Conservation (phyloP, 2,797 vertebrate species). For the Melanotaenia pygmaea region DNA sequence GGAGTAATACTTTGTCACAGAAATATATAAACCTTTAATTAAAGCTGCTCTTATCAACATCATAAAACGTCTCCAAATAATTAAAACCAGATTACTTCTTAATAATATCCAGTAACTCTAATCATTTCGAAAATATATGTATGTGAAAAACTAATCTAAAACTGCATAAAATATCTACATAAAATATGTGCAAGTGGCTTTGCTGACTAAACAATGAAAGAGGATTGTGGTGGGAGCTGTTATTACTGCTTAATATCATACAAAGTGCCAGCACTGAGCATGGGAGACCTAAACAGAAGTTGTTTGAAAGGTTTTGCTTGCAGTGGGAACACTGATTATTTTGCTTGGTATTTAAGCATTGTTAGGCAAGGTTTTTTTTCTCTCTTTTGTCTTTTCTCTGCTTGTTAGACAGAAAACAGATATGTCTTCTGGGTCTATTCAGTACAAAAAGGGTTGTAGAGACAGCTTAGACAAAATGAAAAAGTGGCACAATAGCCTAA, state of each 20-base stretch:
- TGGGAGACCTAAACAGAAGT: slow-evolving; percentile 50
- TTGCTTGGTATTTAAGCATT: slow-evolving; percentile 62
- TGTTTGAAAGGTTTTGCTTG: slow-evolving; percentile 62
- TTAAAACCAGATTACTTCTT: slow-evolving; percentile 31
- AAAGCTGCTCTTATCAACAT: slow-evolving; percentile 18
- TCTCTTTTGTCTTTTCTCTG: slow-evolving; percentile 50
- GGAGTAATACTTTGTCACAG: background rate
- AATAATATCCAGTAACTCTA: slow-evolving; percentile 20
- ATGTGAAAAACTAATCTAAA: slow-evolving; percentile 32
- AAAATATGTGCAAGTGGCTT: slow-evolving; percentile 17
- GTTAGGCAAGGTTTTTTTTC: slow-evolving; percentile 43
- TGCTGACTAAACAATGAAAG: slow-evolving; percentile 29
- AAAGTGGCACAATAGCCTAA: slow-evolving; percentile 8
- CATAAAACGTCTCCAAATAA: slow-evolving; percentile 34
- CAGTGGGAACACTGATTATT: slow-evolving; percentile 65
- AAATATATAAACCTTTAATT: slow-evolving; percentile 12
- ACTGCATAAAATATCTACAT: background rate
- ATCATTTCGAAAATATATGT: slow-evolving; percentile 36
- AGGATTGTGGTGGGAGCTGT: slow-evolving; percentile 20
- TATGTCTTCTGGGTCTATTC: slow-evolving; percentile 50
- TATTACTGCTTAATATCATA: slow-evolving; percentile 48
- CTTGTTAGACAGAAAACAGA: slow-evolving; percentile 41
- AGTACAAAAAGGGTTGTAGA: slow-evolving; percentile 32
- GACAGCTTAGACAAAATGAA: slow-evolving; percentile 26
- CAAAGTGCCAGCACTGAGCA: slow-evolving; percentile 36